phyloP scores from a whole-genome alignment of 64 coral and sea anemone species.

The Stylophora pistillata region DNA sequence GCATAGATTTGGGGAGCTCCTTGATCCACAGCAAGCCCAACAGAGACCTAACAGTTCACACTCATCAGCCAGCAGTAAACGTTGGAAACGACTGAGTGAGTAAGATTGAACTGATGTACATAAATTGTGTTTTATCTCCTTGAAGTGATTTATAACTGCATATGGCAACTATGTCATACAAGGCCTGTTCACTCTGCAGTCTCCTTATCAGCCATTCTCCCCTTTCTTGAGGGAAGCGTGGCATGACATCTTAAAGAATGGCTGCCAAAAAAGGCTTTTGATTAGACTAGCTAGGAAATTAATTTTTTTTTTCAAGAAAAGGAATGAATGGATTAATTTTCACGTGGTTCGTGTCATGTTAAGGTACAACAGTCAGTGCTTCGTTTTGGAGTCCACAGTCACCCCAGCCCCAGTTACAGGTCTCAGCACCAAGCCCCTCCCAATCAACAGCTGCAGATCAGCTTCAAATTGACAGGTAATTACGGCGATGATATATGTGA shows the following conservation, averaged over 20 bases:
- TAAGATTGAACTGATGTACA: not conserved
- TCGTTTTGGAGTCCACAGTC: not conserved
- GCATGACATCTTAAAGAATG: too few relatives aligned
- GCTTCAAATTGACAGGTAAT: constrained; percentile 20
- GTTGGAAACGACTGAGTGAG: constrained; percentile 65
- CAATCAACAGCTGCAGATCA: not conserved
- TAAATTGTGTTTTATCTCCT: too few relatives aligned
- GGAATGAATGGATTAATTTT: not conserved
- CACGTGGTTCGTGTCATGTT: not conserved
- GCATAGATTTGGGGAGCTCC: not conserved
- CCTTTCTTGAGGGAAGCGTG: not conserved
- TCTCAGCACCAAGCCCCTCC: constrained; percentile 5
- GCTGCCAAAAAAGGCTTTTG: too few relatives aligned
- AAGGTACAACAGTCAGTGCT: constrained; percentile 1
- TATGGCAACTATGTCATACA: not conserved
- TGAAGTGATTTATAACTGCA: not conserved
- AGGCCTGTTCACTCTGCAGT: too few relatives aligned
- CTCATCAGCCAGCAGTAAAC: constrained; percentile 39
- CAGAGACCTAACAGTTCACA: constrained; percentile 16
- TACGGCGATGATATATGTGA: not conserved
- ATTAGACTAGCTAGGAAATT: too few relatives aligned
- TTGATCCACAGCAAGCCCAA: constrained; percentile 4
- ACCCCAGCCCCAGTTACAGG: not conserved
- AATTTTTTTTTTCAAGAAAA: too few relatives aligned
- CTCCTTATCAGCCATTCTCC: too few relatives aligned